These are phyloP conservation scores for Gadus chalcogrammus DNA, from an alignment of 2,113 vertebrate species.

Conservation along the genomic window DNA sequence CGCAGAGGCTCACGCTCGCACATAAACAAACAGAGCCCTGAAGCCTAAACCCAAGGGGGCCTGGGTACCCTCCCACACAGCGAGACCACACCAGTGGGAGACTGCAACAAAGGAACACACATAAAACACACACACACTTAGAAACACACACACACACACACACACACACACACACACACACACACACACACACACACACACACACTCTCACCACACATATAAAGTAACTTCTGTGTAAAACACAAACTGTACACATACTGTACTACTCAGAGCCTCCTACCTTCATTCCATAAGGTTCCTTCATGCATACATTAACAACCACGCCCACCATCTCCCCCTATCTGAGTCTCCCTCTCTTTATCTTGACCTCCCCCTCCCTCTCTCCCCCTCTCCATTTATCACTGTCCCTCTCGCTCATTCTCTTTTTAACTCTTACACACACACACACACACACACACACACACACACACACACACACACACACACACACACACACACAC, in stretches of 20 bases:
- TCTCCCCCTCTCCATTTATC: slow-evolving; percentile 3
- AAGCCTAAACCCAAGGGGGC: slow-evolving; percentile 30
- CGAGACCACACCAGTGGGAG: slow-evolving; percentile 27
- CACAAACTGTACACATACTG: slow-evolving; percentile 29
- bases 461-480: slow-evolving; percentile 24
- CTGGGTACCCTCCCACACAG: slow-evolving; percentile 32
- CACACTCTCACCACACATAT: background rate
- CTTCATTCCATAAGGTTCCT: slow-evolving; percentile 41
- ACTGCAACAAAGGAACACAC: slow-evolving; percentile 42
- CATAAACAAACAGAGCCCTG: background rate
- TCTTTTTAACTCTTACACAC: slow-evolving; percentile 15
- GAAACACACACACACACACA: slow-evolving; percentile 24
- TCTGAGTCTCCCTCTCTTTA: background rate
- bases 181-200: slow-evolving; percentile 6
- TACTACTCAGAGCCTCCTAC: slow-evolving; percentile 30
- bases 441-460: slow-evolving; percentile 21
- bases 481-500: slow-evolving; percentile 19
- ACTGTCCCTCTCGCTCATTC: slow-evolving; percentile 1
- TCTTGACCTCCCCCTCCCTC: background rate
- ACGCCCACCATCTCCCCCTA: slow-evolving; percentile 36
- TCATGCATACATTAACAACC: slow-evolving; percentile 34
- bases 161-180: background rate
- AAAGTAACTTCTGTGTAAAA: background rate
- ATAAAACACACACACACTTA: background rate
- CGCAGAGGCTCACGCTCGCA: slow-evolving; percentile 13